Conservation (phyloP, 2,888 invertebrate species). For the Drosophila buzzatii region DNA sequence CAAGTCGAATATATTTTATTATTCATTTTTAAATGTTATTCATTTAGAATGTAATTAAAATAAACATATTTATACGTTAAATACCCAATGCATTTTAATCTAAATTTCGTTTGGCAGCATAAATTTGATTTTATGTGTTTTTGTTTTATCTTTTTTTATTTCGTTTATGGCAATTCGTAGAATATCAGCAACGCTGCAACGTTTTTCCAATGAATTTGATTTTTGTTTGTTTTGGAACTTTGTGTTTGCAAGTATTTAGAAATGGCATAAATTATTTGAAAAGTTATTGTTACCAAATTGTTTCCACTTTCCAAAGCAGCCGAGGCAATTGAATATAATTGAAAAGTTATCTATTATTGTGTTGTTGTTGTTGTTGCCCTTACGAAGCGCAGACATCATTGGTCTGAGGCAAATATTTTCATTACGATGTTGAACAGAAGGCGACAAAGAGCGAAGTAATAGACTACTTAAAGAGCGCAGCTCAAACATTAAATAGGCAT, state of each 20-base stretch:
- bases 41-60: background rate
- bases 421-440: conserved; percentile 9
- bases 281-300: conserved; percentile 65
- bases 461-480: conserved; percentile 4
- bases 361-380: background rate
- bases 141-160: conserved; percentile 14
- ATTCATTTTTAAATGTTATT: too few species aligned
- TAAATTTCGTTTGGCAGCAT: conserved; percentile 26
- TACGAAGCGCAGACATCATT: background rate
- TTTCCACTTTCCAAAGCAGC: conserved; percentile 36
- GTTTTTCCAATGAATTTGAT: conserved; percentile 70
- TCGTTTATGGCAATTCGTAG: conserved; percentile 55
- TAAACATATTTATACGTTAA: background rate
- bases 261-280: conserved; percentile 73
- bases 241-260: conserved; percentile 51
- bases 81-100: background rate
- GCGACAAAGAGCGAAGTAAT: conserved; percentile 14
- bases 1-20: background rate
- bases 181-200: conserved; percentile 35
- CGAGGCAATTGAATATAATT: conserved; percentile 53
- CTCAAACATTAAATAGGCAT: conserved; percentile 1
- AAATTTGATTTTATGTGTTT: conserved; percentile 49
- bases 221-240: conserved; percentile 59
- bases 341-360: conserved; percentile 44
- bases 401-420: conserved; percentile 25